Percentiles rank a stretch among this genome's conserved stretches.
Evolutionary conservation across 2,797 vertebrate species (phyloP).

Genomic region (Masticophis lateralis): DNA sequence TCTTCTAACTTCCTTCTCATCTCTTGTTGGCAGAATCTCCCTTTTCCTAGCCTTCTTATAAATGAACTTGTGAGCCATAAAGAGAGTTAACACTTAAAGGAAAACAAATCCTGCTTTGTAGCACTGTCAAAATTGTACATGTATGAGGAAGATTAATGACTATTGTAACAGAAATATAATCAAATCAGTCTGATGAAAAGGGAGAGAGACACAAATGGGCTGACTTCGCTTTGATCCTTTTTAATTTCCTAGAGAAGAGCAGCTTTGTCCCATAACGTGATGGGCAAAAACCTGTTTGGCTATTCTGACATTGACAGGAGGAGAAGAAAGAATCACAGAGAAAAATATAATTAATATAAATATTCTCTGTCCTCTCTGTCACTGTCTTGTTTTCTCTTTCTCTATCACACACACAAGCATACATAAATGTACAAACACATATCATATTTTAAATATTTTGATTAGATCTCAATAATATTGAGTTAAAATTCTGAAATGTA

Average conservation of each 20-base stretch:
- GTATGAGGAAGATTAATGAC: slow-evolving; percentile 75
- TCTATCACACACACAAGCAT: background rate
- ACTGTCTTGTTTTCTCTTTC: too few species aligned
- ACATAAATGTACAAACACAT: background rate
- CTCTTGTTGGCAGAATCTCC: slow-evolving; percentile 51
- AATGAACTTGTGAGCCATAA: slow-evolving; percentile 47
- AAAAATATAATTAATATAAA: background rate
- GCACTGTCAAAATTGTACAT: slow-evolving; percentile 65
- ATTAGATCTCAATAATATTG: background rate
- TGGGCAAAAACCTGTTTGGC: slow-evolving; percentile 48
- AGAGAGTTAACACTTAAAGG: slow-evolving; percentile 45
- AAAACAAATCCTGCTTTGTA: slow-evolving; percentile 43
- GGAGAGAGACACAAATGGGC: slow-evolving; percentile 58
- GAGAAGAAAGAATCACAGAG: background rate
- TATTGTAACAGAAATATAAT: slow-evolving; percentile 66
- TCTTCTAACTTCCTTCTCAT: slow-evolving; percentile 49
- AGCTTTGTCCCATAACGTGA: slow-evolving; percentile 57
- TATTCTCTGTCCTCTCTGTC: background rate
- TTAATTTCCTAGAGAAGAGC: slow-evolving; percentile 55
- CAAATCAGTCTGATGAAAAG: slow-evolving; percentile 62
- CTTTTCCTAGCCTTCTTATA: slow-evolving; percentile 55
- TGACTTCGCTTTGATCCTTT: slow-evolving; percentile 54
- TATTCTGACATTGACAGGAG: slow-evolving; percentile 1
- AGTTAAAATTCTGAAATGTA: background rate
- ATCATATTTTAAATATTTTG: background rate